A percentile compares a stretch with the other conserved stretches of the same genome.
Evolutionary conservation across 1,140 invertebrate species (phyloP).

Genomic region (Ridgeia piscesae): DNA sequence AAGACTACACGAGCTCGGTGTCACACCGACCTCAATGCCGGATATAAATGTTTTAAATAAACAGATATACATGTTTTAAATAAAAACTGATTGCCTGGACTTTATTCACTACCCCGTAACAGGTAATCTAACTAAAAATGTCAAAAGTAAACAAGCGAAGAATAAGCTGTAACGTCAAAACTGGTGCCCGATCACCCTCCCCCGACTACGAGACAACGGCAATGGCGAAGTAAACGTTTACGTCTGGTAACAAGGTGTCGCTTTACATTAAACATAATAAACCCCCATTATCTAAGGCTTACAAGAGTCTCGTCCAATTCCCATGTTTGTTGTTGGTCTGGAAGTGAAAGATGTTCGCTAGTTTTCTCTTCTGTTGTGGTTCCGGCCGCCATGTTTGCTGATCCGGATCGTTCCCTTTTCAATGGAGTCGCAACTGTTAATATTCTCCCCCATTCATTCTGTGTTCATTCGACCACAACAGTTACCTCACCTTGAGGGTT

Average conservation of each 20-base stretch:
- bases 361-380: background rate
- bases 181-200: background rate
- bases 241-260: background rate
- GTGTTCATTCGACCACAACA: background rate
- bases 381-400: background rate
- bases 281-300: background rate
- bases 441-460: background rate
- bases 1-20: background rate
- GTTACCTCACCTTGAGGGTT: background rate
- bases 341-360: background rate
- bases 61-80: background rate
- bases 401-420: background rate
- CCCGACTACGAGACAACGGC: background rate
- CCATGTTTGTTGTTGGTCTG: background rate
- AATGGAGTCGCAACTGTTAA: background rate
- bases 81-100: background rate
- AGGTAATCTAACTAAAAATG: background rate
- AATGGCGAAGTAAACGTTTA: background rate
- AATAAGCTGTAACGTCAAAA: background rate
- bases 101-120: background rate
- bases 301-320: background rate
- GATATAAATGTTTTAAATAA: background rate
- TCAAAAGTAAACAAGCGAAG: background rate
- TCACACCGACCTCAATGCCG: background rate
- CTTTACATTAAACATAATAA: background rate